These are phyloP conservation scores for Parotocinclus haroldoi DNA, from an alignment of 2,797 vertebrate genomes.

Conservation along the genomic window DNA sequence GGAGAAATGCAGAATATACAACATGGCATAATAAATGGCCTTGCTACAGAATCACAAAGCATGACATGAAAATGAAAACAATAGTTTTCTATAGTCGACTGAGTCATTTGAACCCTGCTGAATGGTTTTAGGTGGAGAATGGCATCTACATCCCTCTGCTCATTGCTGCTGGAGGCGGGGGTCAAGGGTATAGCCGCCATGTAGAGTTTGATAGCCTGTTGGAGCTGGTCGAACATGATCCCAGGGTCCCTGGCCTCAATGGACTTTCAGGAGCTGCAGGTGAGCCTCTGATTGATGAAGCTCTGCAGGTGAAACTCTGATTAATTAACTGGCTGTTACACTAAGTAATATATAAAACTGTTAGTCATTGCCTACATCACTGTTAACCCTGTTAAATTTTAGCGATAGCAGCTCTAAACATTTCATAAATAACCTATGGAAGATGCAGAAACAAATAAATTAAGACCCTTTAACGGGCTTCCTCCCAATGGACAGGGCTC, in stretches of 20 bases:
- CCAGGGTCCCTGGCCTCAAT: slow-evolving; percentile 79
- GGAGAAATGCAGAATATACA: no score
- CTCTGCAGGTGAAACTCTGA: background rate
- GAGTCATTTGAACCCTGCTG: background rate
- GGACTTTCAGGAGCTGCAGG: slow-evolving; percentile 91
- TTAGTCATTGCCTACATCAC: no score
- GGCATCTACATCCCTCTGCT: slow-evolving; percentile 81
- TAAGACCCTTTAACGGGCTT: background rate
- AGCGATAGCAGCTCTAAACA: no score
- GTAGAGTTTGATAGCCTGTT: slow-evolving; percentile 75
- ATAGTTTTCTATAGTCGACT: background rate
- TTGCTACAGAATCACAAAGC: no score
- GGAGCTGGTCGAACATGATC: slow-evolving; percentile 86
- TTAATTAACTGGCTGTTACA: no score
- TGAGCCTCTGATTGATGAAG: slow-evolving; percentile 52
- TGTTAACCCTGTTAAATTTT: no score
- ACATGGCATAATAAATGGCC: no score
- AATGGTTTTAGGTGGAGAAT: slow-evolving; percentile 78
- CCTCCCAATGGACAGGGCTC: background rate
- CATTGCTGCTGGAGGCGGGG: slow-evolving; percentile 92
- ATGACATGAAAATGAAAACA: no score
- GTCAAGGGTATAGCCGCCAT: slow-evolving; percentile 90
- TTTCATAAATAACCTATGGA: no score
- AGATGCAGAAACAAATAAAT: no score
- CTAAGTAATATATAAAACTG: no score